Evolutionary conservation across 2,113 vertebrate species (phyloP), one percentile per base, ranked within the genome.

Genomic region (Grus americana): DNA sequence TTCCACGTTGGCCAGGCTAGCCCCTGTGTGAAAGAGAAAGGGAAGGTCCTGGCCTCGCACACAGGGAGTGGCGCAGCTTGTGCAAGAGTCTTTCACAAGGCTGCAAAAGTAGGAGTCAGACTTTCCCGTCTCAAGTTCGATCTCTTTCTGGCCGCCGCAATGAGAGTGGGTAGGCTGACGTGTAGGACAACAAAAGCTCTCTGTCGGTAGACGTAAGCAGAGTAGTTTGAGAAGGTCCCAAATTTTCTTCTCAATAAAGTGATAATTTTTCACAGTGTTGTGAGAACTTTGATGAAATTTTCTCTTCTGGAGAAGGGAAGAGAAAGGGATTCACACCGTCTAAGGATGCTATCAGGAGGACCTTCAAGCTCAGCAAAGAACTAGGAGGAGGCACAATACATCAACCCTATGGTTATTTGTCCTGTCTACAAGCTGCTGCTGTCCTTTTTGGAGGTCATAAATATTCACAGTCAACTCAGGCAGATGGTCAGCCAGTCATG

Each of bases 21-120:
- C 12, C 57, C 11, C 49, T 62, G 58, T 44, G 47, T 0, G 3
- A 92, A 92, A 95, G 93, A 80, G 95, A 95, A 96, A 96, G 90
- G 75, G 68, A 90, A 94, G 82, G 79, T 71, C 74, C 75, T 86
- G 89, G 79, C 85, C 90, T 72, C 17, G 1, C 50, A 7, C 32
- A 21, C 3, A 6, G 90, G 74, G 80, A 70, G 84, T 34, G 42
- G 67, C 50, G 72, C 72, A n/a, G 79, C 46, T 90, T 78, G 81
- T 92, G 57, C 85, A 93, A 94, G 92, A 61, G 75, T 88, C 75
- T 90, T 82, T 95, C 90, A 78, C 93, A 88, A 88, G 94, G 88
- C 93, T 94, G 73, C 85, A 93, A 82, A 82, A 91, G 89, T 54
- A 79, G 72, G 86, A 95, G 79, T 66, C 90, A 94, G 94, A n/a